These are phyloP conservation scores for Phoronis australis DNA, from an alignment of 2,888 invertebrate genomes.

Conservation along the genomic window DNA sequence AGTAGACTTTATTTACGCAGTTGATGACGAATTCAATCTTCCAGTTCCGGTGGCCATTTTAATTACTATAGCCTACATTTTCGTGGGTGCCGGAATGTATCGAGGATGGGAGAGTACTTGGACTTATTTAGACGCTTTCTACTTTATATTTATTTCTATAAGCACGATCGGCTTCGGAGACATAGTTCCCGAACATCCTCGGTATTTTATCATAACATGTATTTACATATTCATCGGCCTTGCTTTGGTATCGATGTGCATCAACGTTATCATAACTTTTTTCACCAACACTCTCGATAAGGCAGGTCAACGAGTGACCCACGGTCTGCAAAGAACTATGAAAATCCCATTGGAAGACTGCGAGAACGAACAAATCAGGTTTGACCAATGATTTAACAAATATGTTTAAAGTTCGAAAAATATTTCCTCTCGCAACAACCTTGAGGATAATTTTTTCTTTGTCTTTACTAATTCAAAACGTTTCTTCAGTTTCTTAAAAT, in stretches of 20 bases:
- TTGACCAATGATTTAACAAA: too few species aligned
- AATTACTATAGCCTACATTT: constrained; percentile 78
- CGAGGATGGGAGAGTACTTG: constrained; percentile 63
- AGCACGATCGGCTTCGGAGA: constrained; percentile 97
- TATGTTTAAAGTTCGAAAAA: too few species aligned
- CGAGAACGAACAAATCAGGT: too few species aligned
- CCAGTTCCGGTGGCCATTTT: constrained; percentile 84
- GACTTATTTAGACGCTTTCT: constrained; percentile 90
- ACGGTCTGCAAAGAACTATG: too few species aligned
- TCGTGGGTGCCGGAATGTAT: constrained; percentile 75
- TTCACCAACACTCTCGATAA: too few species aligned
- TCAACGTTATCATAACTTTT: too few species aligned
- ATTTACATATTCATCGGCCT: constrained; percentile 90
- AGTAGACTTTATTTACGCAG: constrained; percentile 21
- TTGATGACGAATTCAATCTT: constrained; percentile 79
- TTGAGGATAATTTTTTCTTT: too few species aligned
- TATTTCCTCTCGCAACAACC: too few species aligned
- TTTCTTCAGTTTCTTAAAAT: too few species aligned
- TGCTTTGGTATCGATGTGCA: constrained; percentile 93
- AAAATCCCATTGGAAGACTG: too few species aligned
- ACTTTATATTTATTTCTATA: constrained; percentile 95
- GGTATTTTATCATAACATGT: constrained; percentile 84
- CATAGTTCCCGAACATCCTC: constrained; percentile 78
- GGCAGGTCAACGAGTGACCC: too few species aligned
- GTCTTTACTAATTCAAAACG: too few species aligned